phyloP scores from a whole-genome alignment of 2,113 vertebrate species.

The Salminus brasiliensis region DNA sequence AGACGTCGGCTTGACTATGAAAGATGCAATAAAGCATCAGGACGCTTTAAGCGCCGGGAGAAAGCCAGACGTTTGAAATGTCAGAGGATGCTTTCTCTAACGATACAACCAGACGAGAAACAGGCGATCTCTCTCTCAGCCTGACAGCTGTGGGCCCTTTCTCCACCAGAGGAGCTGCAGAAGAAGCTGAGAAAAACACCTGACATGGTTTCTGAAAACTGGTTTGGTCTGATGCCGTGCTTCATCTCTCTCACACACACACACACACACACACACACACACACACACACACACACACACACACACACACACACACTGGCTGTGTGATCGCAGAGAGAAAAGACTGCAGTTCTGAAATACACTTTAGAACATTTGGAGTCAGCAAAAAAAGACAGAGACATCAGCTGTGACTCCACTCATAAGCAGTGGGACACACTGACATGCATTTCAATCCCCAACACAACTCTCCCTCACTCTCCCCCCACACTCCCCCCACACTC shows the following conservation, averaged over 20 bases:
- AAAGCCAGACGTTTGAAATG: neutral
- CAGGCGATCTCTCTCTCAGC: neutral
- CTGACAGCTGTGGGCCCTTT: neutral
- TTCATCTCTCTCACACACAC: too few species aligned
- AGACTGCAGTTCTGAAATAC: too few species aligned
- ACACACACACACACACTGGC: neutral
- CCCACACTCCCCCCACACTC: too few species aligned
- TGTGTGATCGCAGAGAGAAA: neutral
- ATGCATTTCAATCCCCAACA: too few species aligned
- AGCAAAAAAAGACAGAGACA: too few species aligned
- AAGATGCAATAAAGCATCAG: too few species aligned
- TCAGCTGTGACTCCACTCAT: too few species aligned
- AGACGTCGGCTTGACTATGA: too few species aligned
- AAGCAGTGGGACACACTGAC: too few species aligned
- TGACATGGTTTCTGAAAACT: neutral
- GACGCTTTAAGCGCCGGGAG: too few species aligned
- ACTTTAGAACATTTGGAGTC: neutral
- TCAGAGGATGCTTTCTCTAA: neutral
- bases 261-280: neutral
- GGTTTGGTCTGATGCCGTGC: neutral
- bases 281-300: neutral
- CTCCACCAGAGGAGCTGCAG: neutral
- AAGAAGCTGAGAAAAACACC: neutral
- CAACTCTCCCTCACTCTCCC: neutral
- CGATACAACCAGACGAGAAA: neutral